These are phyloP conservation scores for Cerastis rubricosa DNA, from an alignment of 2,888 invertebrate genomes.

Conservation along the genomic window DNA sequence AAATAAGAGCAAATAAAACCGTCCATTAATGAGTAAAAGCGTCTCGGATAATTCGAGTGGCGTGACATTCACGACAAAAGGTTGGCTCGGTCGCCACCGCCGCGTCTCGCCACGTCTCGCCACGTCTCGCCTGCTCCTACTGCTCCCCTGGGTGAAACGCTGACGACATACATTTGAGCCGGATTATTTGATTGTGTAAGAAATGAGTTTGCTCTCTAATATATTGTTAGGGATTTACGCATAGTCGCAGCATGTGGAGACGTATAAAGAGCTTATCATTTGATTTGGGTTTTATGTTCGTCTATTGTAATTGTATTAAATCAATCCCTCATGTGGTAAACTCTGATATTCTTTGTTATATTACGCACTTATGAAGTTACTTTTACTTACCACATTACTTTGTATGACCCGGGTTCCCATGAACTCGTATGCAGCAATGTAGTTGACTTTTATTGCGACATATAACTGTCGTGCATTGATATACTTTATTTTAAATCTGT, in stretches of 20 bases:
- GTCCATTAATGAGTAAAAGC: conserved; percentile 87
- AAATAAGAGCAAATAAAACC: conserved; percentile 90
- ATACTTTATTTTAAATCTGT: conserved; percentile 37
- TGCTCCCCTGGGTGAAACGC: conserved; percentile 72
- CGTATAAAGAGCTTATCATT: conserved; percentile 57
- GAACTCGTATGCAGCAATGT: conserved; percentile 25
- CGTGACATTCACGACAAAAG: conserved; percentile 84
- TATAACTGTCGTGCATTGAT: conserved; percentile 33
- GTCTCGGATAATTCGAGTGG: conserved; percentile 84
- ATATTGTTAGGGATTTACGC: conserved; percentile 65
- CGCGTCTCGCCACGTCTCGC: conserved; percentile 49
- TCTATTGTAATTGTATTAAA: conserved; percentile 54
- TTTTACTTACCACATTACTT: conserved; percentile 25
- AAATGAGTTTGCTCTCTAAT: conserved; percentile 71
- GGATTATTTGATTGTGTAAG: conserved; percentile 80
- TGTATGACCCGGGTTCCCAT: conserved; percentile 34
- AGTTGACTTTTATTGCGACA: conserved; percentile 50
- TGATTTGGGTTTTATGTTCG: conserved; percentile 50
- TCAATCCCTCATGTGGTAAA: conserved; percentile 19
- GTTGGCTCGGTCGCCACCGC: conserved; percentile 69
- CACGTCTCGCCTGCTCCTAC: conserved; percentile 60
- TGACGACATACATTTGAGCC: conserved; percentile 72
- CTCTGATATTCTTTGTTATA: not conserved
- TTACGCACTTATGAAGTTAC: conserved; percentile 6
- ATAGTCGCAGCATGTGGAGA: conserved; percentile 49